Percentiles rank a stretch among this genome's conserved stretches.
These are phyloP conservation scores for Cirrhinus molitorella DNA, from an alignment of 2,797 vertebrate genomes.

Conservation along the genomic window DNA sequence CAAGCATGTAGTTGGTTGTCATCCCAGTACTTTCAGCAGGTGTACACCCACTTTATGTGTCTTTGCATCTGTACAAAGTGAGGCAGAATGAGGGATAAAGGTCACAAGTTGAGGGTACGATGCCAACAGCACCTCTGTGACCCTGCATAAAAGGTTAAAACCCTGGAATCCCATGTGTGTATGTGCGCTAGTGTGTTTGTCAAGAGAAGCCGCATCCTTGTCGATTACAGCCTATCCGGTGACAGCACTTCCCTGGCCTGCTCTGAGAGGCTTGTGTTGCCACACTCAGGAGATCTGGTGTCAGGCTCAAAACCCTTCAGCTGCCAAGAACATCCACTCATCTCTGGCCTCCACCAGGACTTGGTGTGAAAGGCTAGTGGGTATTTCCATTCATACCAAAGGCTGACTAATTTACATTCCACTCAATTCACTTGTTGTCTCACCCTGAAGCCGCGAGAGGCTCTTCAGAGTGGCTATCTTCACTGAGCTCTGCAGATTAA, in stretches of 20 bases:
- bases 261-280: slow-evolving; percentile 57
- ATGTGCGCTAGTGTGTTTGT: slow-evolving; percentile 6
- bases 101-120: slow-evolving; percentile 50
- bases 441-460: slow-evolving; percentile 14
- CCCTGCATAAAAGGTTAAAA: slow-evolving; percentile 49
- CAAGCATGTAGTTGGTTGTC: not conserved
- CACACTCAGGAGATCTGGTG: slow-evolving; percentile 61
- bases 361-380: slow-evolving; percentile 14
- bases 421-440: slow-evolving; percentile 30
- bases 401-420: slow-evolving; percentile 11
- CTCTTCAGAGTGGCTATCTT: slow-evolving; percentile 28
- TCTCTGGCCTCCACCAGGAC: slow-evolving; percentile 27
- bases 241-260: slow-evolving; percentile 53
- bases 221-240: slow-evolving; percentile 61
- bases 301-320: slow-evolving; percentile 45
- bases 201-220: slow-evolving; percentile 30
- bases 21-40: not conserved
- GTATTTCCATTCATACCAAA: slow-evolving; percentile 39
- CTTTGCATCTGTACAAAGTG: slow-evolving; percentile 26
- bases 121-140: slow-evolving; percentile 44
- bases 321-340: slow-evolving; percentile 41
- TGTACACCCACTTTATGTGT: not conserved
- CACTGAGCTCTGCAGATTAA: slow-evolving; percentile 18
- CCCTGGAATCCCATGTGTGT: slow-evolving; percentile 44
- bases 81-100: slow-evolving; percentile 53